phyloP scores from a whole-genome alignment of 2,888 invertebrate species.

The Drosophila kanekoi region DNA sequence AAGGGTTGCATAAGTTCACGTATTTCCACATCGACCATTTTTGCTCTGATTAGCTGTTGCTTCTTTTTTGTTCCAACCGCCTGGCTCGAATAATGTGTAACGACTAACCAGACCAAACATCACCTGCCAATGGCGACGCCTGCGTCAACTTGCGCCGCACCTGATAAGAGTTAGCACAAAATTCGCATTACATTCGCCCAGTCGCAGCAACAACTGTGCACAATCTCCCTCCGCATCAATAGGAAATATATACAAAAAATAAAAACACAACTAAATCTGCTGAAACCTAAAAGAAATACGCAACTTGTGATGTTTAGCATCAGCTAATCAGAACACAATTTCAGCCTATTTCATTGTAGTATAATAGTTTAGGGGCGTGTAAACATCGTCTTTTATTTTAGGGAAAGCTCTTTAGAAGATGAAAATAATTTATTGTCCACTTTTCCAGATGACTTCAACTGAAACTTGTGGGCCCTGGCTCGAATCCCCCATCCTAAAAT shows the following conservation, averaged over 20 bases:
- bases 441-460: no score
- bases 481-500: no score
- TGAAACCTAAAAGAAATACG: conserved; percentile 31
- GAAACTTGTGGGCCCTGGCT: no score
- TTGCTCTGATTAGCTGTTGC: conserved; percentile 6
- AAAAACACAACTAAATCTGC: conserved; percentile 38
- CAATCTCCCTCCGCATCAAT: conserved; percentile 47
- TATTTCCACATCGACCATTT: conserved; percentile 73
- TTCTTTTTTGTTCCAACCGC: conserved; percentile 42
- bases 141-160: conserved; percentile 19
- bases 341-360: conserved; percentile 8
- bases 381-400: no score
- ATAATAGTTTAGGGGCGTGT: no score
- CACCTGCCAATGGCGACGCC: conserved; percentile 27
- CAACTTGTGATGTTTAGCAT: conserved; percentile 33
- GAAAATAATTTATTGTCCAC: no score
- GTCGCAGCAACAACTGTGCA: conserved; percentile 29
- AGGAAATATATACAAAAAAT: conserved; percentile 18
- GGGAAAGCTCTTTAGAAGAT: no score
- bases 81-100: conserved; percentile 62
- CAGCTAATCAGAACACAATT: neutral
- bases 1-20: conserved; percentile 87
- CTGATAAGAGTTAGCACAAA: conserved; percentile 53
- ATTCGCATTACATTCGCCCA: conserved; percentile 44
- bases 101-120: conserved; percentile 57